A percentile compares a stretch with the other conserved stretches of the same genome.
Conservation (phyloP, 2,113 vertebrate genomes). For the Cyprinodon brontotheroides region DNA sequence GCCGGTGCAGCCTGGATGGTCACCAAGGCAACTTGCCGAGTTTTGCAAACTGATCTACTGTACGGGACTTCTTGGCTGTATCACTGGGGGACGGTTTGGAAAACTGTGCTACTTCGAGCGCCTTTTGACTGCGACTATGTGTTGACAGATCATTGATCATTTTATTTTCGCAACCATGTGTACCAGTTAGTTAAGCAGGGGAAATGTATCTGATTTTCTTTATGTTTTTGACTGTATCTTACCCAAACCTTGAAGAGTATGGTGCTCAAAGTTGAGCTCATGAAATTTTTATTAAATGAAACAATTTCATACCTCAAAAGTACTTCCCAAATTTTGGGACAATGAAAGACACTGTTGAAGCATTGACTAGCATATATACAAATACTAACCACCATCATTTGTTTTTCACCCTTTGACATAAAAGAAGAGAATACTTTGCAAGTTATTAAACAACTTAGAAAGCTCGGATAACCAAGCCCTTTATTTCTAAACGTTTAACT, state of each 20-base stretch:
- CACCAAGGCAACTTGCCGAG: constrained; percentile 77
- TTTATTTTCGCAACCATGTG: constrained; percentile 47
- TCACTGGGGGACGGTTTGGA: constrained; percentile 64
- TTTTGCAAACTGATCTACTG: constrained; percentile 64
- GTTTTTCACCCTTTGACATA: background rate
- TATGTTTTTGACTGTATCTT: background rate
- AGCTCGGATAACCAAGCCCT: background rate
- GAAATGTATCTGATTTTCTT: background rate
- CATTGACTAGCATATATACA: background rate
- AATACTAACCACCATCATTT: background rate
- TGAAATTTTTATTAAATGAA: background rate
- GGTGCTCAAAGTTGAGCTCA: constrained; percentile 8
- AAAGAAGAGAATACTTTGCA: background rate
- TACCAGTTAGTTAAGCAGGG: constrained; percentile 38
- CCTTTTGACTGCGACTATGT: constrained; percentile 65
- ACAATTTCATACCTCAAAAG: background rate
- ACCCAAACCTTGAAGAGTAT: constrained; percentile 8
- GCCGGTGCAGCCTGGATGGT: constrained; percentile 71
- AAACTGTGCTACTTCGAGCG: constrained; percentile 54
- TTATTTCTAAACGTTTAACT: background rate
- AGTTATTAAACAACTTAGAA: background rate
- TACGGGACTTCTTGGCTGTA: constrained; percentile 70
- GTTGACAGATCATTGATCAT: constrained; percentile 61
- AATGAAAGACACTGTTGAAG: background rate
- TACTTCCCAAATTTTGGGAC: background rate